phyloP scores from a whole-genome alignment of 2,113 vertebrate genomes.

The Urocolius indicus region DNA sequence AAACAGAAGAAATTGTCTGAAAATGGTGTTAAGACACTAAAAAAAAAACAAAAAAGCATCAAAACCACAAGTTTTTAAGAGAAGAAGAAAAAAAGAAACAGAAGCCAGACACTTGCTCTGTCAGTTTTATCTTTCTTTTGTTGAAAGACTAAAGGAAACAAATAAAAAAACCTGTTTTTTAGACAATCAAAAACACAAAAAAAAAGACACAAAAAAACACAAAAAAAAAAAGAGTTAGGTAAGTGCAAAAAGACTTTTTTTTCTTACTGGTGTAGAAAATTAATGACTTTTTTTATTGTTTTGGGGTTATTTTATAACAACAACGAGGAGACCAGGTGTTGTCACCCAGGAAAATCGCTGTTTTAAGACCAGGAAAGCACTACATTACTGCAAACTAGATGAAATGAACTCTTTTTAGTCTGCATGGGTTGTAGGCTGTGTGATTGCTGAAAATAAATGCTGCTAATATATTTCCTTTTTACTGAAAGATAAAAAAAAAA shows the following conservation, averaged over 20 bases:
- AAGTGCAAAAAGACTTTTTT: constrained; percentile 84
- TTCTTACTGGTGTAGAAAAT: constrained; percentile 86
- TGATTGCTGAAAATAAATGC: constrained; percentile 87
- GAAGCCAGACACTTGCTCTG: constrained; percentile 83
- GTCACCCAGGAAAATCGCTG: constrained; percentile 75
- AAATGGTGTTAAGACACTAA: constrained; percentile 84
- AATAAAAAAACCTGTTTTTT: constrained; percentile 76
- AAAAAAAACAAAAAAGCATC: constrained; percentile 44
- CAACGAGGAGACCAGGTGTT: constrained; percentile 72
- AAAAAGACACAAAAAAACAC: too few relatives aligned
- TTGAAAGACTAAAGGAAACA: constrained; percentile 78
- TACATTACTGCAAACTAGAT: constrained; percentile 82
- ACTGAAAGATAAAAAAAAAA: too few relatives aligned
- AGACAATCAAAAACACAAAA: constrained; percentile 81
- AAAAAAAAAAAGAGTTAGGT: constrained; percentile 81
- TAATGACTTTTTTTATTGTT: constrained; percentile 85
- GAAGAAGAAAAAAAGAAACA: constrained; percentile 37
- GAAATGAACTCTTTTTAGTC: constrained; percentile 76
- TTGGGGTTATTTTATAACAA: constrained; percentile 82
- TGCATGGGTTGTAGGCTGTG: constrained; percentile 86
- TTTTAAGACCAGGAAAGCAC: constrained; percentile 81
- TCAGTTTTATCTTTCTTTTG: constrained; percentile 84
- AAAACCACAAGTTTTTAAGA: constrained; percentile 58
- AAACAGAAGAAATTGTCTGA: constrained; percentile 75
- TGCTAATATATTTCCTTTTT: constrained; percentile 91